A percentile compares a stretch with the other conserved stretches of the same genome.
phyloP scores from a whole-genome alignment of 2,797 vertebrate species.

The Borostomias antarcticus region DNA sequence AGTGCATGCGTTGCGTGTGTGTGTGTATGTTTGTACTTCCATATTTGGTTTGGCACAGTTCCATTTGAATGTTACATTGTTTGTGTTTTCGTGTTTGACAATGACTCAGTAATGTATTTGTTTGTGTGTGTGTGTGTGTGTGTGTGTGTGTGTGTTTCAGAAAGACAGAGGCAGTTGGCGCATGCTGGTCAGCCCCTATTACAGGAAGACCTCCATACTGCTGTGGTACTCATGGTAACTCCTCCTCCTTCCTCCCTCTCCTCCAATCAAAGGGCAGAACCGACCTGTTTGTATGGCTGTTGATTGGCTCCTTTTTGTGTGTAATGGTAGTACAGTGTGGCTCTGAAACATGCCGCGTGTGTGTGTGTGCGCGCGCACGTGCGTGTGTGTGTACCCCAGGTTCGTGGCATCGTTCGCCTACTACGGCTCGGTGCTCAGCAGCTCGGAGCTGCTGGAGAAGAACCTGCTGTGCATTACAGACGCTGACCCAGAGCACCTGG shows the following conservation, averaged over 20 bases:
- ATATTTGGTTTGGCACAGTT: no score
- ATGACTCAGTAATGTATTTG: no score
- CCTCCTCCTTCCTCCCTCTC: background rate
- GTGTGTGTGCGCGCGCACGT: background rate
- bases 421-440: conserved; percentile 90
- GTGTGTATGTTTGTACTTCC: conserved; percentile 6
- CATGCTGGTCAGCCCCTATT: conserved; percentile 78
- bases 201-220: conserved; percentile 85
- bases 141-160: conserved; percentile 65
- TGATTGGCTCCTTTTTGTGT: background rate
- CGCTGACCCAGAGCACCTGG: conserved; percentile 33
- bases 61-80: no score
- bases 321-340: no score
- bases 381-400: conserved; percentile 66
- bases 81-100: no score
- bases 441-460: conserved; percentile 87
- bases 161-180: conserved; percentile 81
- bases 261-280: background rate
- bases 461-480: conserved; percentile 81
- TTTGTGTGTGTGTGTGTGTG: no score
- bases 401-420: conserved; percentile 92
- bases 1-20: background rate
- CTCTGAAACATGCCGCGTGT: background rate
- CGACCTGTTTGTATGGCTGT: background rate
- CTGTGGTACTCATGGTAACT: conserved; percentile 94